Conservation (phyloP, 2,888 invertebrate genomes). For the Dolichomitus sp. region DNA sequence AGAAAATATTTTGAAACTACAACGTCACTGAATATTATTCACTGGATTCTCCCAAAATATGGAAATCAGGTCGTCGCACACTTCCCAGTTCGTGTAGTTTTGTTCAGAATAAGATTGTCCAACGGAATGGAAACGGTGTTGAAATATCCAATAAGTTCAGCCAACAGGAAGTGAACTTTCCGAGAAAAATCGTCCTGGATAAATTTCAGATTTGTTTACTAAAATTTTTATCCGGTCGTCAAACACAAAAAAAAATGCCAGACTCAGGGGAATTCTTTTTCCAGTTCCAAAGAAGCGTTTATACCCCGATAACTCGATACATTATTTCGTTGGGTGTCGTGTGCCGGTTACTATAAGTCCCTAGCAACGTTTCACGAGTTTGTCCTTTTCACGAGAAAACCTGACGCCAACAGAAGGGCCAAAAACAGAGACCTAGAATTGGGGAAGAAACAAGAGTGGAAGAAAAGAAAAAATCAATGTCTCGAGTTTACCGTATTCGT, state of each 20-base stretch:
- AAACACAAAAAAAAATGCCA: conserved; percentile 22
- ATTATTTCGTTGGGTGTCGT: conserved; percentile 21
- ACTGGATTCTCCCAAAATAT: conserved; percentile 33
- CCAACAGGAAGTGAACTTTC: conserved; percentile 43
- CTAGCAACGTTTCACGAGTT: conserved; percentile 14
- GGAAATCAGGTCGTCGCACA: conserved; percentile 48
- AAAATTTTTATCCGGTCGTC: conserved; percentile 33
- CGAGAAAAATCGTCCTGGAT: conserved; percentile 47
- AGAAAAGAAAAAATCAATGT: conserved; percentile 60
- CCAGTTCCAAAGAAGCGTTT: conserved; percentile 3
- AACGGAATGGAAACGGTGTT: conserved; percentile 53
- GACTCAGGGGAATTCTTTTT: not conserved
- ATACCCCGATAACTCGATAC: conserved; percentile 29
- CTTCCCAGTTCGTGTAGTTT: conserved; percentile 15
- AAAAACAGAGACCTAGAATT: not conserved
- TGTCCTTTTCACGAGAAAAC: conserved; percentile 23
- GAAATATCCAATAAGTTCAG: conserved; percentile 50
- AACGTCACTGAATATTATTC: conserved; percentile 42
- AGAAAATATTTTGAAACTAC: not conserved
- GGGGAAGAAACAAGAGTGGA: not conserved
- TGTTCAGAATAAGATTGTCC: conserved; percentile 43
- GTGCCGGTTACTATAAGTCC: conserved; percentile 13
- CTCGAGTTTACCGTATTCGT: conserved; percentile 63
- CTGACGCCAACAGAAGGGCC: conserved; percentile 35
- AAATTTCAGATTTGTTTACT: conserved; percentile 58